Conservation (phyloP, 2,888 invertebrate species). For the Eumerus sabulonum region DNA sequence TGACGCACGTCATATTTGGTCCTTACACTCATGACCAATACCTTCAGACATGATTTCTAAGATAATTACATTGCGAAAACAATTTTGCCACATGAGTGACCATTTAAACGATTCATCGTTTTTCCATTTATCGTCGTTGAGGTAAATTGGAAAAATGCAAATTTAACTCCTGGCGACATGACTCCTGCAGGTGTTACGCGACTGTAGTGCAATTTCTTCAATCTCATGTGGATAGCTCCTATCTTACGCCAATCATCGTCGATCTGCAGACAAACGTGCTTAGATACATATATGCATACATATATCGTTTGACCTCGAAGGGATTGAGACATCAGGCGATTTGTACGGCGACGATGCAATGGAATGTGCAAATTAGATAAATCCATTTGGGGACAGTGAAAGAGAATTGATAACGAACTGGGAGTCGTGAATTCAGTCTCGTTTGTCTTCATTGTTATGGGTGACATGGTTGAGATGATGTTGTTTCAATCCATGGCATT, state of each 20-base stretch:
- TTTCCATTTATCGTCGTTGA: background rate
- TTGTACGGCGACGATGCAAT: background rate
- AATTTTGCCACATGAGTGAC: conserved; percentile 27
- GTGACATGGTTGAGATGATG: background rate
- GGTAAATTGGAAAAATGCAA: conserved; percentile 53
- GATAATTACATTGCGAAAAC: conserved; percentile 27
- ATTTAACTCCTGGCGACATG: conserved; percentile 22
- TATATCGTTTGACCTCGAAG: conserved; percentile 1
- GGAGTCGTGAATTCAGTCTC: conserved; percentile 1
- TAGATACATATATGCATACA: too few species aligned
- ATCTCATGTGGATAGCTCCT: too few species aligned
- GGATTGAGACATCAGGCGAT: background rate
- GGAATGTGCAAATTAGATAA: conserved; percentile 26
- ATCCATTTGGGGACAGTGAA: background rate
- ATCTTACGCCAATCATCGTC: too few species aligned
- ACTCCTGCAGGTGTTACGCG: conserved; percentile 18
- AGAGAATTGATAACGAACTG: conserved; percentile 5
- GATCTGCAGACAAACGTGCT: too few species aligned
- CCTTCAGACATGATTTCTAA: too few species aligned
- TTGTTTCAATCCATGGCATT: too few species aligned
- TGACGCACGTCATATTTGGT: too few species aligned
- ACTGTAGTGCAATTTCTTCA: conserved; percentile 4
- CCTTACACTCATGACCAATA: too few species aligned
- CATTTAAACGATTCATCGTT: conserved; percentile 27
- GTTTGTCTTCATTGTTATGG: conserved; percentile 33